These are phyloP conservation scores for Apodemus sylvaticus DNA, from an alignment of 2,113 vertebrate genomes.

Conservation along the genomic window DNA sequence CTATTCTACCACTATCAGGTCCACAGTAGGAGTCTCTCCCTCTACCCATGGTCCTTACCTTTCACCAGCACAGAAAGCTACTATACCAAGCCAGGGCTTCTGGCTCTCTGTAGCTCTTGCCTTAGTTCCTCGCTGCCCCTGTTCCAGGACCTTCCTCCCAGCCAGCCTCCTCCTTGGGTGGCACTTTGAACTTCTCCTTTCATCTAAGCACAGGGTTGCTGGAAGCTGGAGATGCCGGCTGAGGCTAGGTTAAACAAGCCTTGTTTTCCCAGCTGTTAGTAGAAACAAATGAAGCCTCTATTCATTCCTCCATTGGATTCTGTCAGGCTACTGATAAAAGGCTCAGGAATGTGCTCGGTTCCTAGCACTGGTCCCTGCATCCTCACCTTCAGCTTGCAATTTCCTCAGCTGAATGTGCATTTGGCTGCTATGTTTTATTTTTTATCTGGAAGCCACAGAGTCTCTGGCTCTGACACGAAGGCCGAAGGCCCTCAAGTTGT, in stretches of 20 bases:
- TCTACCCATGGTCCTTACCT: fast-evolving
- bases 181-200: constrained; percentile 29
- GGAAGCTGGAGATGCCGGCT: neutral
- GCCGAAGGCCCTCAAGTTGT: constrained; percentile 62
- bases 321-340: constrained; percentile 69
- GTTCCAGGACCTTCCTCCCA: neutral
- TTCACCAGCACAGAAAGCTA: fast-evolving
- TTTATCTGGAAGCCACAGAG: constrained; percentile 37
- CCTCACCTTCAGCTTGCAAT: constrained; percentile 20
- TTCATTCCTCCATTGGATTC: constrained; percentile 71
- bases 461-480: constrained; percentile 68
- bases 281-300: constrained; percentile 42
- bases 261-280: neutral
- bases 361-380: constrained; percentile 35
- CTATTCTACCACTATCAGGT: neutral
- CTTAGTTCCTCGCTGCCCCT: neutral
- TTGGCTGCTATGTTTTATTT: constrained; percentile 63
- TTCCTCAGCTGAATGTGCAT: constrained; percentile 47
- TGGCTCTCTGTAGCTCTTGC: neutral
- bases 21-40: neutral
- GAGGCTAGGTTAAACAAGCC: constrained; percentile 59
- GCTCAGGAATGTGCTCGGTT: constrained; percentile 53
- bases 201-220: neutral
- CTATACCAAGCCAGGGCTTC: neutral
- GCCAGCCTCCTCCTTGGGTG: neutral